Evolutionary conservation across 1,140 invertebrate genomes (phyloP).

Genomic region (Vanessa atalanta): DNA sequence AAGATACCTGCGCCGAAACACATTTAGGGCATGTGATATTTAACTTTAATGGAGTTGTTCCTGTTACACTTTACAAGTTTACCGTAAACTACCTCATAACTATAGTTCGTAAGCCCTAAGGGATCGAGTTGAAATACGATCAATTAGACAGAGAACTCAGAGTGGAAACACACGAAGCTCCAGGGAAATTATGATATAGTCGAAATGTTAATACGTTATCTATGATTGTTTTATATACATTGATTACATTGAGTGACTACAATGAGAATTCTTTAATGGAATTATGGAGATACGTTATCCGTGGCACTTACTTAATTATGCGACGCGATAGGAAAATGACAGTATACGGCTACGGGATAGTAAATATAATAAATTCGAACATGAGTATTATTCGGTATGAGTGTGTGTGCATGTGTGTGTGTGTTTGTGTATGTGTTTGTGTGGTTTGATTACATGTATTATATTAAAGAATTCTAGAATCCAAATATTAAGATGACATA

Average conservation of each 20-base stretch:
- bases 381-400: too few species aligned
- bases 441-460: too few species aligned
- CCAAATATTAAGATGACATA: too few species aligned
- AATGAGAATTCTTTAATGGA: constrained; percentile 9
- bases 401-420: too few species aligned
- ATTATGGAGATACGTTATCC: not conserved
- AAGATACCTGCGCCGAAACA: constrained; percentile 38
- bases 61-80: constrained; percentile 45
- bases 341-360: not conserved
- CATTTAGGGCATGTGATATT: constrained; percentile 42
- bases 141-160: constrained; percentile 56
- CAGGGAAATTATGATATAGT: constrained; percentile 57
- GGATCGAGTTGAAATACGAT: constrained; percentile 59
- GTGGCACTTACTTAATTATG: not conserved
- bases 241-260: constrained; percentile 18
- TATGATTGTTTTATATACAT: constrained; percentile 27
- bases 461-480: too few species aligned
- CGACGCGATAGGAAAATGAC: not conserved
- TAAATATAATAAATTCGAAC: not conserved
- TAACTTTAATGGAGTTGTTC: constrained; percentile 51
- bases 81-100: constrained; percentile 46
- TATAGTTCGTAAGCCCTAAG: constrained; percentile 46
- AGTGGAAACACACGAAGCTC: constrained; percentile 39
- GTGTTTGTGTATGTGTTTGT: too few species aligned
- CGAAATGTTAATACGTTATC: constrained; percentile 31